These are phyloP conservation scores for Alentia gelatinosa DNA, from an alignment of 2,888 invertebrate genomes.

Conservation along the genomic window DNA sequence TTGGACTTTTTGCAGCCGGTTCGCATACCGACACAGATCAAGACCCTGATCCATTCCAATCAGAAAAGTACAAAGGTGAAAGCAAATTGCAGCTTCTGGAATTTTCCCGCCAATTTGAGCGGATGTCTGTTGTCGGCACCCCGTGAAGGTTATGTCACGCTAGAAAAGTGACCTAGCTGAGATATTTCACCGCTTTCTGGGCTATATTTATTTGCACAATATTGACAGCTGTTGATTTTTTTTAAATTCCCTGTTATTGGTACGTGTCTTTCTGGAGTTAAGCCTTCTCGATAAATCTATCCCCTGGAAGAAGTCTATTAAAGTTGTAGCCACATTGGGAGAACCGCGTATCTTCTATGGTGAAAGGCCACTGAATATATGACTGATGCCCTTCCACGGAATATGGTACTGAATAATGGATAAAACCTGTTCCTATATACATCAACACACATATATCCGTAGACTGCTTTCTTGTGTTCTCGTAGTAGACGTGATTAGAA, in stretches of 20 bases:
- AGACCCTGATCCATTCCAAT: conserved; percentile 46
- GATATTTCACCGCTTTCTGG: conserved; percentile 20
- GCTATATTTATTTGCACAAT: conserved; percentile 16
- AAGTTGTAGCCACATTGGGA: too few species aligned
- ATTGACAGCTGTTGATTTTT: not conserved
- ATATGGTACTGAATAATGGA: too few species aligned
- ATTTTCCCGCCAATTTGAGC: not conserved
- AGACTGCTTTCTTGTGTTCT: too few species aligned
- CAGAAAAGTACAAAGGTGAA: conserved; percentile 54
- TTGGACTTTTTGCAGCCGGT: conserved; percentile 14
- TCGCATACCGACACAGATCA: not conserved
- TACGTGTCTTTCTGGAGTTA: not conserved
- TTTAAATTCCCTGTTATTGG: too few species aligned
- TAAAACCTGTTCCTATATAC: too few species aligned
- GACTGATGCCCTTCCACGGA: too few species aligned
- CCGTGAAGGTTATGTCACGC: not conserved
- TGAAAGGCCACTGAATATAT: too few species aligned
- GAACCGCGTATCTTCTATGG: too few species aligned
- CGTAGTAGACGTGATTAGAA: too few species aligned
- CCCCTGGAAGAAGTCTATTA: too few species aligned
- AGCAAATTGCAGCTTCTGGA: not conserved
- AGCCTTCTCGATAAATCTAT: too few species aligned
- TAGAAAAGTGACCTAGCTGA: not conserved
- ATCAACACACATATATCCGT: too few species aligned
- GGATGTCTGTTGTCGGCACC: conserved; percentile 15